Conservation (phyloP, 2,797 vertebrate species). For the Hemitrygon akajei region DNA sequence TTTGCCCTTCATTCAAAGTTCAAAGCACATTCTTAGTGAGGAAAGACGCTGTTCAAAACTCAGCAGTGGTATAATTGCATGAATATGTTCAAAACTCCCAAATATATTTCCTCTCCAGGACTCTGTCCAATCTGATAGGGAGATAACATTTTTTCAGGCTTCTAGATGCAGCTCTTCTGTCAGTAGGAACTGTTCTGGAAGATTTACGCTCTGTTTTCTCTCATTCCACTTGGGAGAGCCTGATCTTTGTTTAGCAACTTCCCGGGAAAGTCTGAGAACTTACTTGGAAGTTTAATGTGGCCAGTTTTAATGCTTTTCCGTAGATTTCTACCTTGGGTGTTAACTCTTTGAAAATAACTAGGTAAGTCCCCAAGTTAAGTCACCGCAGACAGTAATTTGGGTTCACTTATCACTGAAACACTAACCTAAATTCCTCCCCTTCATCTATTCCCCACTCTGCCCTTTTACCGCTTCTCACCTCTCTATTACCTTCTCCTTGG, state of each 20-base stretch:
- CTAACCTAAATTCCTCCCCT: no score
- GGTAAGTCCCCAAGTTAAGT: neutral
- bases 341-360: neutral
- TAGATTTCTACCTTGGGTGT: neutral
- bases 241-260: neutral
- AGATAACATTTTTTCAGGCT: neutral
- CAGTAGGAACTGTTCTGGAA: neutral
- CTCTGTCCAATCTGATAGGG: neutral
- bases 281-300: neutral
- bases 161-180: neutral
- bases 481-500: no score
- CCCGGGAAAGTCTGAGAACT: neutral
- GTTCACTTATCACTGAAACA: neutral
- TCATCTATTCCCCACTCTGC: no score
- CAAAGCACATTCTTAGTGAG: no score
- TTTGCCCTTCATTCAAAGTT: no score
- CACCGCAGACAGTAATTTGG: neutral
- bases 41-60: no score
- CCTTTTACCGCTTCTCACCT: no score
- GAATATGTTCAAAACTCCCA: neutral
- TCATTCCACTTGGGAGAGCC: neutral
- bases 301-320: neutral
- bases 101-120: neutral
- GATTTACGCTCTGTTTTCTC: neutral
- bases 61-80: no score